Conservation (phyloP, 1,140 invertebrate genomes). For the Dreissena polymorpha region DNA sequence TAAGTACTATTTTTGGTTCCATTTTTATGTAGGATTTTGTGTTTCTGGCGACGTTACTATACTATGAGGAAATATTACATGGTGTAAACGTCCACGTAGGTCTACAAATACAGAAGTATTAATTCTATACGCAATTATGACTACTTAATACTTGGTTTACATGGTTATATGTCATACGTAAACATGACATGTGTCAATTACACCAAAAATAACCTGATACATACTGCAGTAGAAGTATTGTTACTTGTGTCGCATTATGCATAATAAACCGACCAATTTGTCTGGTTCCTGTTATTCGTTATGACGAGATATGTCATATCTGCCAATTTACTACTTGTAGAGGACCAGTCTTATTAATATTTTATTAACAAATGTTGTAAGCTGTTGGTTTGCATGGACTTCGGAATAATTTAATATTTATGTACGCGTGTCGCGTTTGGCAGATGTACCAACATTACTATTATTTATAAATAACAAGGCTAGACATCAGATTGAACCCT, state of each 20-base stretch:
- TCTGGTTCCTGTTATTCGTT: not conserved
- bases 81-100: not conserved
- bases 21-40: not conserved
- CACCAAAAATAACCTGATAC: not conserved
- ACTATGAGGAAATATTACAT: not conserved
- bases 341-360: too few relatives aligned
- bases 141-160: not conserved
- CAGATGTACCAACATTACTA: too few relatives aligned
- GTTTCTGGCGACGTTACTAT: not conserved
- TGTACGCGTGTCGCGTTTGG: too few relatives aligned
- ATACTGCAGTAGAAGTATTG: not conserved
- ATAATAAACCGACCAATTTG: not conserved
- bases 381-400: too few relatives aligned
- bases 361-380: too few relatives aligned
- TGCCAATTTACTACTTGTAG: too few relatives aligned
- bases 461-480: too few relatives aligned
- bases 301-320: not conserved
- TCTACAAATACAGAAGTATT: not conserved
- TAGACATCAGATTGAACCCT: too few relatives aligned
- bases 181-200: conserved; percentile 3
- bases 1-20: not conserved
- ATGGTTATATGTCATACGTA: not conserved
- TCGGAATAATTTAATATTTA: too few relatives aligned
- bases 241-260: not conserved
- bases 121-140: not conserved